Percentiles rank a stretch among this genome's conserved stretches.
phyloP scores from a whole-genome alignment of 2,797 vertebrate species.

The Huso huso region DNA sequence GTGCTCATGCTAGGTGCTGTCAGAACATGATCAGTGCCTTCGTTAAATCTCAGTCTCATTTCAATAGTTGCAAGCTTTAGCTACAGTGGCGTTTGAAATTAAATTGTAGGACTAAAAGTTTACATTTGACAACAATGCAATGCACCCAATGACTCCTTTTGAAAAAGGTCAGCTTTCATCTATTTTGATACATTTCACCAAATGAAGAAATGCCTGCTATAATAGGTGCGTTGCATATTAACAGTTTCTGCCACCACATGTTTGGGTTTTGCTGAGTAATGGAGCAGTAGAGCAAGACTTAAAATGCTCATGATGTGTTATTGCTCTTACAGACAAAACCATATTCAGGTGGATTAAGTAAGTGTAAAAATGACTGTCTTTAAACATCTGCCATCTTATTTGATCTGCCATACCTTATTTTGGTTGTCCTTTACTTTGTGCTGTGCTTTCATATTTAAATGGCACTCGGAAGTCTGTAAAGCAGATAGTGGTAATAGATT shows the following conservation, averaged over 20 bases:
- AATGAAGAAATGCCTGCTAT: neutral
- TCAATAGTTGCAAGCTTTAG: neutral
- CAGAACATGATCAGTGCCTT: constrained; percentile 1
- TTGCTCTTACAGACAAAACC: constrained; percentile 23
- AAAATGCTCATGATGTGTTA: constrained; percentile 12
- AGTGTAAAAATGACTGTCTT: constrained; percentile 31
- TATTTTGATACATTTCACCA: neutral
- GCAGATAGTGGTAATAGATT: constrained; percentile 41
- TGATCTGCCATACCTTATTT: constrained; percentile 36
- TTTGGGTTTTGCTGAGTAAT: neutral
- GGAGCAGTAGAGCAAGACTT: constrained; percentile 4
- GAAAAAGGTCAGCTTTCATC: neutral
- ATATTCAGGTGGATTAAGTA: constrained; percentile 31
- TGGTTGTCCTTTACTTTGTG: constrained; percentile 10
- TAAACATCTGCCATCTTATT: constrained; percentile 22
- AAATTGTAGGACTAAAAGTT: neutral
- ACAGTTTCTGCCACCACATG: no score
- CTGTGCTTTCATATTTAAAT: constrained; percentile 34
- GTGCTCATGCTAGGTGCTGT: neutral
- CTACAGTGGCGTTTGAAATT: neutral
- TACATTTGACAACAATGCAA: neutral
- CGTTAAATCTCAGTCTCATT: constrained; percentile 2
- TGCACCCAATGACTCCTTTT: neutral
- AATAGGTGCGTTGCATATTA: no score
- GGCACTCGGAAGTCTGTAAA: constrained; percentile 41